phyloP scores from a whole-genome alignment of 1,140 invertebrate species.

The Drosophila hydei region DNA sequence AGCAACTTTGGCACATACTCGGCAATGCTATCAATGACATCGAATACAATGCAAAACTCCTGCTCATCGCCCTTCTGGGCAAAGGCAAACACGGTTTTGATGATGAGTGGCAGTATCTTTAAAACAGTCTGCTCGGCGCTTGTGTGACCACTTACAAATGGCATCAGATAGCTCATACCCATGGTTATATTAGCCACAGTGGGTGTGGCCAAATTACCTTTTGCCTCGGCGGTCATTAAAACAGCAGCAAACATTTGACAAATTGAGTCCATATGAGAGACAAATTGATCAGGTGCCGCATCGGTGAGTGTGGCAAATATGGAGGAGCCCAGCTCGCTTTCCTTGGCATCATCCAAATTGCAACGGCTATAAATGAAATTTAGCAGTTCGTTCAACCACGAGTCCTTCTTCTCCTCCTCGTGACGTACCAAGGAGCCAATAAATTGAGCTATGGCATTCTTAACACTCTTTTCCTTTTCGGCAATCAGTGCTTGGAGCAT shows the following conservation, averaged over 20 bases:
- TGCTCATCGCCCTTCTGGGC: slow-evolving; percentile 85
- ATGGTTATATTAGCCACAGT: slow-evolving; percentile 69
- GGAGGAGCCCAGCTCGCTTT: slow-evolving; percentile 77
- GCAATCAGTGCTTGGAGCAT: slow-evolving; percentile 86
- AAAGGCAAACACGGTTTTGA: slow-evolving; percentile 86
- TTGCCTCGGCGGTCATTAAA: slow-evolving; percentile 55
- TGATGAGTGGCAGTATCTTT: slow-evolving; percentile 87
- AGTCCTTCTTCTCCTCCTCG: slow-evolving; percentile 86
- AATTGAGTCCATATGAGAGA: slow-evolving; percentile 72
- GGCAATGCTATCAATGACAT: slow-evolving; percentile 89
- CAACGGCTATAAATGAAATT: slow-evolving; percentile 86
- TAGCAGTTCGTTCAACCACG: slow-evolving; percentile 88
- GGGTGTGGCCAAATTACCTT: slow-evolving; percentile 61
- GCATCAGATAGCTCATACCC: slow-evolving; percentile 69
- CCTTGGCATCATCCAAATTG: slow-evolving; percentile 59
- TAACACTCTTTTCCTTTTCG: slow-evolving; percentile 87
- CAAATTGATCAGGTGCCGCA: slow-evolving; percentile 79
- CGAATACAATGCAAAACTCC: slow-evolving; percentile 87
- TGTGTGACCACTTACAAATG: slow-evolving; percentile 69
- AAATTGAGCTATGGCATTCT: slow-evolving; percentile 87
- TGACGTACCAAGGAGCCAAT: slow-evolving; percentile 89
- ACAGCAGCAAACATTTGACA: slow-evolving; percentile 66
- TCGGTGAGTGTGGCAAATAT: slow-evolving; percentile 74
- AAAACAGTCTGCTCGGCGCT: slow-evolving; percentile 85
- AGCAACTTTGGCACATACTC: slow-evolving; percentile 87